Base-by-base conservation (phyloP, 2,797 vertebrate species). In the Eremophila alpestris region DNA sequence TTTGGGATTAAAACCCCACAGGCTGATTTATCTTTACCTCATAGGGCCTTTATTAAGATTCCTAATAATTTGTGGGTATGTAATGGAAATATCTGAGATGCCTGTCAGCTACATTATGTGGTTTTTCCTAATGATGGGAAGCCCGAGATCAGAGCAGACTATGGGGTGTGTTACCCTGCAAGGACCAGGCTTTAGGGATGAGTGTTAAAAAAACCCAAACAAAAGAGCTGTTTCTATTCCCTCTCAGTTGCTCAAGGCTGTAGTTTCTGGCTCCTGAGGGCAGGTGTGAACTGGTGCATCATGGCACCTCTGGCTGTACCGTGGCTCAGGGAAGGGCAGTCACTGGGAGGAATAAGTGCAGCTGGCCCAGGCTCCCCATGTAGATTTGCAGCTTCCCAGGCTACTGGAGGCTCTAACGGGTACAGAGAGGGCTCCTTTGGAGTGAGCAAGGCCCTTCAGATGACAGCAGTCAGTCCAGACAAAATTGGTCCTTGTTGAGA, bases 21-120 rank as follows among this genome's bases (percentile, higher is more conserved):
- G 69, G 69, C 29, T 78, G 68, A 48, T 75, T 2, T 1, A 68
- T 58, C n/a, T 89, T 67, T 45, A 83, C 14, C 48, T 46, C 24
- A 14, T 36, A 86, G 82, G 45, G 46, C 36, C 59, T 95, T 92
- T 74, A 67, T 22, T 73, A 73, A 83, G 32, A 76, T 73, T 59
- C 41, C 38, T 69, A 83, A 40, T 71, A 46, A 69, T 55, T 11
- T 65, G 58, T 69, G 55, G 73, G 48, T 59, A 62, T 23, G 67
- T 27, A 67, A 48, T 0, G 3, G 56, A 83, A 55, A 26, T 19
- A 65, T 27, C 58, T 1, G 11, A 43, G 62, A n/a, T 8, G 41
- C 68, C 71, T 41, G 30, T 32, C 45, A 89, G 80, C 80, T 68
- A 2, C 8, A 38, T 30, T 20, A 30, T 14, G 29, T 2, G 54